Conservation (phyloP, 1,140 invertebrate species). For the Heterodera schachtii region DNA sequence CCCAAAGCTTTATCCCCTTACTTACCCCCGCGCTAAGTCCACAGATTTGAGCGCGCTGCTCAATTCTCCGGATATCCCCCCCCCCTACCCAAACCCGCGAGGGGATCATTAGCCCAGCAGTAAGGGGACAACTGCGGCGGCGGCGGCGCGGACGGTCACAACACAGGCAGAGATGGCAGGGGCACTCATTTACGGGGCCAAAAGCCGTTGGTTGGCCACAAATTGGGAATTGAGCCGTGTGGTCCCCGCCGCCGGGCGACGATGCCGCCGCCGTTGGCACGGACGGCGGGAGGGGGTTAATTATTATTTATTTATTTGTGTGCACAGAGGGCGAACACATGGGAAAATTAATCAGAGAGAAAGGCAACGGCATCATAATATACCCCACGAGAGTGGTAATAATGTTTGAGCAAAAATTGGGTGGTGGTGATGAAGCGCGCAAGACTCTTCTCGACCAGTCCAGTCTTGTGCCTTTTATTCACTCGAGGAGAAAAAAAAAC, state of each 20-base stretch:
- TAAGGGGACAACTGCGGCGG: too few species aligned
- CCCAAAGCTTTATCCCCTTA: background rate
- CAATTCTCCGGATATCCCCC: background rate
- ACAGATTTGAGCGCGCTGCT: background rate
- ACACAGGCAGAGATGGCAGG: background rate
- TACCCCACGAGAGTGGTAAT: too few species aligned
- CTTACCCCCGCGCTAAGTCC: background rate
- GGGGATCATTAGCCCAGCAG: background rate
- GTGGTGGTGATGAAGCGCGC: too few species aligned
- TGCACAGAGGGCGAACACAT: background rate
- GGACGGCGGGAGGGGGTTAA: background rate
- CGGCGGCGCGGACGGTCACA: background rate
- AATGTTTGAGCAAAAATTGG: too few species aligned
- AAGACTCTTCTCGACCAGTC: too few species aligned
- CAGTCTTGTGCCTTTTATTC: too few species aligned
- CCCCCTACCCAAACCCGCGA: too few species aligned
- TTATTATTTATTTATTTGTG: conserved; percentile 22
- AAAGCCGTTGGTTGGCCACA: background rate
- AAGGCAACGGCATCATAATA: background rate
- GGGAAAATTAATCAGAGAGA: conserved; percentile 2
- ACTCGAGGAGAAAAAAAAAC: too few species aligned
- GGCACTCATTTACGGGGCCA: background rate
- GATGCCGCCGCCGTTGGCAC: too few species aligned
- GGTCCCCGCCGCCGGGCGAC: background rate
- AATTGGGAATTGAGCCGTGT: background rate